Evolutionary conservation across 2,888 invertebrate species (phyloP).

Genomic region (Meloe dianella): DNA sequence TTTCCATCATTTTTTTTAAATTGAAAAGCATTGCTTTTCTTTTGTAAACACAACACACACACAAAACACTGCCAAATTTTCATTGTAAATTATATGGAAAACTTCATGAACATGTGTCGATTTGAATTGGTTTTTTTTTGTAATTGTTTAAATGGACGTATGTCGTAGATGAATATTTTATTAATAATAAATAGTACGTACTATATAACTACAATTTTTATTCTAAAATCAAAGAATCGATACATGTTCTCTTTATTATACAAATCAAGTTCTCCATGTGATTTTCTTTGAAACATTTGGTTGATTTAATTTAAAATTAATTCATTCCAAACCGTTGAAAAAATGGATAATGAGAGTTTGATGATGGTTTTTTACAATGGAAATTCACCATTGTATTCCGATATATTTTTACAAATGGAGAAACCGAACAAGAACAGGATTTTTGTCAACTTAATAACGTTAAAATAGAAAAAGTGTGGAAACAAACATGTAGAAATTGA

Average conservation of each 20-base stretch:
- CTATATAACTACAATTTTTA: neutral
- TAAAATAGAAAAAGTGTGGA: slow-evolving; percentile 14
- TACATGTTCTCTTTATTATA: slow-evolving; percentile 16
- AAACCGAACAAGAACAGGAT: slow-evolving; percentile 36
- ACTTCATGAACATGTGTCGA: slow-evolving; percentile 30
- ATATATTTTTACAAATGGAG: slow-evolving; percentile 56
- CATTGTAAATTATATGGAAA: slow-evolving; percentile 36
- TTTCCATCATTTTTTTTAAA: slow-evolving; percentile 14
- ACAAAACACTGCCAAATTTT: slow-evolving; percentile 46
- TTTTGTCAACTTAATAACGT: slow-evolving; percentile 52
- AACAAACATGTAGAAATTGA: slow-evolving; percentile 53
- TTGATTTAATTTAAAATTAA: slow-evolving; percentile 32
- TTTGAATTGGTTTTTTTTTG: neutral
- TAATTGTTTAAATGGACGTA: slow-evolving; percentile 6
- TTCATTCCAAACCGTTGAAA: slow-evolving; percentile 52
- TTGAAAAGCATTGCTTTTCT: slow-evolving; percentile 42
- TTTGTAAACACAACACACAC: slow-evolving; percentile 20
- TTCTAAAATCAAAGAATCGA: slow-evolving; percentile 8
- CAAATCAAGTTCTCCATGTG: slow-evolving; percentile 41
- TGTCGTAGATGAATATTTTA: slow-evolving; percentile 14
- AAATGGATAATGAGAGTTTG: slow-evolving; percentile 23
- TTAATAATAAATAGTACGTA: neutral
- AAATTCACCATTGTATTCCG: slow-evolving; percentile 27
- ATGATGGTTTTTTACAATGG: slow-evolving; percentile 31
- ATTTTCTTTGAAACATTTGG: slow-evolving; percentile 44